A percentile compares a stretch with the other conserved stretches of the same genome.
Conservation (phyloP, 2,113 vertebrate species). For the Clinocottus analis region DNA sequence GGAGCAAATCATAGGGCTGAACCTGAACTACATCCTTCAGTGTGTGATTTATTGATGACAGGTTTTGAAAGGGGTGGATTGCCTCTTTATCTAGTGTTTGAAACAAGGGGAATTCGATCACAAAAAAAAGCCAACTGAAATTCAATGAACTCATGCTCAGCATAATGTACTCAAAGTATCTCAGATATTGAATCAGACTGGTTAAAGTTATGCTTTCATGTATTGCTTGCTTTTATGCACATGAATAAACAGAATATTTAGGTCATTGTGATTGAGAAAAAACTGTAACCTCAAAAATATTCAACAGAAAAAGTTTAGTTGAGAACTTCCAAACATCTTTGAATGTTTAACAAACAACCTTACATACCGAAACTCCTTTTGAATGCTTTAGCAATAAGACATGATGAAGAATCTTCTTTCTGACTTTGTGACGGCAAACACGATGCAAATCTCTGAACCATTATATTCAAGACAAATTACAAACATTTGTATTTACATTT, state of each 20-base stretch:
- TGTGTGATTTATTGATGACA: constrained; percentile 74
- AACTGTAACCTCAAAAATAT: constrained; percentile 46
- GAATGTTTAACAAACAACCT: constrained; percentile 20
- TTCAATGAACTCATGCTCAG: background rate
- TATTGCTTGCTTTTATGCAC: constrained; percentile 17
- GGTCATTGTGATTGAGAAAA: constrained; percentile 51
- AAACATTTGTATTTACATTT: background rate
- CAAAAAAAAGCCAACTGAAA: background rate
- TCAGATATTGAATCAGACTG: constrained; percentile 8
- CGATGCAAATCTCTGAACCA: background rate
- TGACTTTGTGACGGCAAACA: background rate
- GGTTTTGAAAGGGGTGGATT: constrained; percentile 52
- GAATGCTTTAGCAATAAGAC: background rate
- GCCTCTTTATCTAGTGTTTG: constrained; percentile 59
- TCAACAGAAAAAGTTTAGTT: constrained; percentile 54
- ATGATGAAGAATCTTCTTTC: background rate
- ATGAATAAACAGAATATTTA: constrained; percentile 61
- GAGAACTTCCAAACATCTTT: constrained; percentile 33
- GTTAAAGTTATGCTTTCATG: constrained; percentile 5
- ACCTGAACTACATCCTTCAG: constrained; percentile 67
- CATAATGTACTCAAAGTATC: background rate
- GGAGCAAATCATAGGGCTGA: constrained; percentile 10
- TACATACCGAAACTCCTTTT: constrained; percentile 20
- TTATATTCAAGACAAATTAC: background rate
- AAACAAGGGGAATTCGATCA: background rate